A percentile compares a stretch with the other conserved stretches of the same genome.
Evolutionary conservation across 2,797 vertebrate species (phyloP).

Genomic region (Gymnoscopelus braueri): DNA sequence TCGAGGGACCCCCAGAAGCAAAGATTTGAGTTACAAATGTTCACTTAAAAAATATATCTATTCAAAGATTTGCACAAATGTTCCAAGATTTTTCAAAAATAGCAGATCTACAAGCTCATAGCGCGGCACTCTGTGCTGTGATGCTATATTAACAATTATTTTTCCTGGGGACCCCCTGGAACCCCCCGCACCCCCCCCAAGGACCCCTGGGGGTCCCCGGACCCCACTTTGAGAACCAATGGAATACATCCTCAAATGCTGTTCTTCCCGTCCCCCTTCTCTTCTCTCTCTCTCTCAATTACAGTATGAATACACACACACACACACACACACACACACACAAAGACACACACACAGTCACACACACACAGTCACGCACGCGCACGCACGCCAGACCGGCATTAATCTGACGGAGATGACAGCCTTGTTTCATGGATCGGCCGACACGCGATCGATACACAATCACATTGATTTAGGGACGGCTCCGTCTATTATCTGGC

Average conservation of each 20-base stretch:
- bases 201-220: no score
- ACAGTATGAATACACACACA: conserved; percentile 1
- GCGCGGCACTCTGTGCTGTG: no score
- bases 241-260: conserved; percentile 12
- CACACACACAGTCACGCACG: neutral
- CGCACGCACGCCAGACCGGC: neutral
- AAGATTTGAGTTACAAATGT: no score
- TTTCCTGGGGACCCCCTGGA: no score
- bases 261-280: conserved; percentile 5
- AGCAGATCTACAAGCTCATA: no score
- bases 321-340: neutral
- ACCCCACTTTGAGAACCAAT: no score
- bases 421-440: conserved; percentile 46
- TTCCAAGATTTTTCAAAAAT: no score
- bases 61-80: no score
- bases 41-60: no score
- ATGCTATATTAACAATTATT: no score
- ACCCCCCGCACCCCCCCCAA: no score
- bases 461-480: conserved; percentile 51
- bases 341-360: neutral
- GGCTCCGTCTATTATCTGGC: conserved; percentile 37
- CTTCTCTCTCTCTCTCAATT: neutral
- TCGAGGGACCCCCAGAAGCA: no score
- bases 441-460: conserved; percentile 52
- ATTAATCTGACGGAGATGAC: conserved; percentile 29